Conservation (phyloP, 2,113 vertebrate genomes). For the Nothocercus julius region DNA sequence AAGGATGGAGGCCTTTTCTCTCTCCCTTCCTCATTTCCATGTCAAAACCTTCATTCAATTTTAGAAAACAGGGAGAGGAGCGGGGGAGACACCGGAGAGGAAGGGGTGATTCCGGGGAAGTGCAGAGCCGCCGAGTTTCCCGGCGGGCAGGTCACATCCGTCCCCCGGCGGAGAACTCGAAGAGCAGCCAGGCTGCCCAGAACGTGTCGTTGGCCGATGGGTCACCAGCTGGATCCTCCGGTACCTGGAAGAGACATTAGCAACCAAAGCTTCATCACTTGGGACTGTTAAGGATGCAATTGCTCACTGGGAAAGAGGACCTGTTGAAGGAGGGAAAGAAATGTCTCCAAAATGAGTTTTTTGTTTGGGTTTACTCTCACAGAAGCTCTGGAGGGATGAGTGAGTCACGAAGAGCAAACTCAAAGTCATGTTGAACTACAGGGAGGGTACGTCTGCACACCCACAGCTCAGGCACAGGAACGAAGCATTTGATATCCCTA, state of each 20-base stretch:
- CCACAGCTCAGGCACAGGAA: neutral
- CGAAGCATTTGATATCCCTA: neutral
- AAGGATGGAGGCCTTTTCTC: too few species aligned
- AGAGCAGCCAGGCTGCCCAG: constrained; percentile 46
- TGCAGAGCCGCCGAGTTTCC: rapidly evolving
- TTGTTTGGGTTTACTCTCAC: neutral
- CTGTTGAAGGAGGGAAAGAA: neutral
- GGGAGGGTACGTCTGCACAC: neutral
- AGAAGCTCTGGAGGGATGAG: neutral
- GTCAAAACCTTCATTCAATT: neutral
- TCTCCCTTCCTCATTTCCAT: neutral
- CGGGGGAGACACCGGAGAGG: neutral
- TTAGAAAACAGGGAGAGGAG: too few species aligned
- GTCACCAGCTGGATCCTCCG: neutral
- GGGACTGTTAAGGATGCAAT: rapidly evolving
- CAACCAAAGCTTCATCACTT: neutral
- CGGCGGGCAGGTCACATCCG: neutral
- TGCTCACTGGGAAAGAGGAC: neutral
- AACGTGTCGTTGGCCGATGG: rapidly evolving
- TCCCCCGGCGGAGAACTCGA: neutral
- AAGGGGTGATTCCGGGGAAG: neutral
- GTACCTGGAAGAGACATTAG: constrained; percentile 32
- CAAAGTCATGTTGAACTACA: neutral
- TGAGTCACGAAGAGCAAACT: neutral
- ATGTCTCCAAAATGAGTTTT: neutral